A percentile compares a stretch with the other conserved stretches of the same genome.
Conservation (phyloP, 2,888 invertebrate genomes). For the Pollenia labialis region DNA sequence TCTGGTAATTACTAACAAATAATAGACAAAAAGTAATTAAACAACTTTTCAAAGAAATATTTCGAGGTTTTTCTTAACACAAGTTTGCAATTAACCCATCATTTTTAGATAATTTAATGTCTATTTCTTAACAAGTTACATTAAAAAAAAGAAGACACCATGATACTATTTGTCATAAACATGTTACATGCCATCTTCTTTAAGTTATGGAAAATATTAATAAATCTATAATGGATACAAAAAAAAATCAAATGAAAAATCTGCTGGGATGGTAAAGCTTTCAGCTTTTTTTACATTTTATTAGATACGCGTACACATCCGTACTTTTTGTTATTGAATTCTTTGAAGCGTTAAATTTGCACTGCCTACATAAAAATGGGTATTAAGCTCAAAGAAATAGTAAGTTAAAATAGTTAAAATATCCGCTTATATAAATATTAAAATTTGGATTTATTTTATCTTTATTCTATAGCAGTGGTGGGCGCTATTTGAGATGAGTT, state of each 20-base stretch:
- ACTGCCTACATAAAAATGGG: constrained; percentile 49
- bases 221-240: constrained; percentile 42
- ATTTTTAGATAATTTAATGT: constrained; percentile 49
- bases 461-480: too few relatives aligned
- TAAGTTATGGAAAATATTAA: constrained; percentile 34
- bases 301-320: constrained; percentile 40
- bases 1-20: not conserved
- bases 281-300: constrained; percentile 27
- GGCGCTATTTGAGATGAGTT: too few relatives aligned
- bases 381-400: constrained; percentile 12
- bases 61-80: not conserved
- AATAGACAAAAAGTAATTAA: constrained; percentile 9
- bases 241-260: constrained; percentile 9
- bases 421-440: too few relatives aligned
- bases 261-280: constrained; percentile 42
- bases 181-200: constrained; percentile 57
- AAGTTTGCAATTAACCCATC: constrained; percentile 44
- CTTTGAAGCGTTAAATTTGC: not conserved
- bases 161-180: constrained; percentile 62
- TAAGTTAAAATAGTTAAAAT: not conserved
- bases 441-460: too few relatives aligned
- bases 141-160: constrained; percentile 30
- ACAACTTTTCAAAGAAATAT: not conserved
- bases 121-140: constrained; percentile 26
- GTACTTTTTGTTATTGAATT: constrained; percentile 55